Base-by-base conservation (phyloP, 2,888 invertebrate genomes). In the Asteroscopus sphinx region DNA sequence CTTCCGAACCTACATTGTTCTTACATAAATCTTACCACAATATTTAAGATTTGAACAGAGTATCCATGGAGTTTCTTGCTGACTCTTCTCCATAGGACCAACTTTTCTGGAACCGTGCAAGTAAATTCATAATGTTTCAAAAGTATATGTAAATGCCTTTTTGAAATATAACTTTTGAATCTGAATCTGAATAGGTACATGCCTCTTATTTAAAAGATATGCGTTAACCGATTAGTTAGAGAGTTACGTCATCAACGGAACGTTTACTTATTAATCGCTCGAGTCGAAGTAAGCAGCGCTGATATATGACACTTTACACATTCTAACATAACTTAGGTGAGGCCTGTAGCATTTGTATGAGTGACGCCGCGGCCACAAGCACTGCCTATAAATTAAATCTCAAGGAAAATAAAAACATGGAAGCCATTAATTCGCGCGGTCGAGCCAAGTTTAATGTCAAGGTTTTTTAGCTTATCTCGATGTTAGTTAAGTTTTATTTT, bases 401-500 rank as follows among this genome's bases (percentile, higher is more conserved):
- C 92, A 91, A 93, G 93, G 92, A 93, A 93, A 93, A 93, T 93
- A 92, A 93, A 94, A 93, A 93, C 94, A 90, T 92, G 92, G 93
- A 93, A 93, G 92, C 91, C 91, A 94, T 94, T 94, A 93, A 93
- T 94, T 93, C 92, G 93, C 93, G 90, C 92, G 87, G 90, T 87
- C 88, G 88, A 90, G 92, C 92, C 93, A 93, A 93, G 93, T 93
- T 93, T 92, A 94, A 94, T 94, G 94, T 94, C 94, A 94, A 94
- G 94, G 94, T 91, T 93, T 86, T 83, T 90, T 87, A 89, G 85
- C 87, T 92, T 93, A 93, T 93, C 93, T 89, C 89, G 89, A 89
- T 90, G 89, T 92, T 92, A 91, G 89, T 89, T 88, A 87, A 85
- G 87, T 88, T 90, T 89, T 88, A 83, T 91, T 91, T 90, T 91